Base-by-base conservation (phyloP, 2,797 vertebrate genomes). In the Leptatherina wallacei region DNA sequence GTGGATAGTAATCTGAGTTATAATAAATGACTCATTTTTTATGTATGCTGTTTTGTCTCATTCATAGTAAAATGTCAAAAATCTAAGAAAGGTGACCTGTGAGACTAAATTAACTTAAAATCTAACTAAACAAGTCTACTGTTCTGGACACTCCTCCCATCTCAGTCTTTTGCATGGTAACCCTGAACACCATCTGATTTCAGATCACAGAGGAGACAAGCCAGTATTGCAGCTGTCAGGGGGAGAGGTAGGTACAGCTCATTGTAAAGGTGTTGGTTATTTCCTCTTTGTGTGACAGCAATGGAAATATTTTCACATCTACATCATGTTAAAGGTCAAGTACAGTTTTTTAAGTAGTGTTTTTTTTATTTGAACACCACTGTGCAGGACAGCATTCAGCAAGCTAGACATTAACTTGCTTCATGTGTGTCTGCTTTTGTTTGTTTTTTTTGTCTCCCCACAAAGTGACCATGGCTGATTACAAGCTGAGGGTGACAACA, bases 401-500 rank as follows among this genome's bases (percentile, higher is more conserved):
- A 24, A n/a, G 20, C 33, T 63, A 22, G 13, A 6, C n/a, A 18
- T 54, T 36, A 6, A 36, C 14, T 11, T 36, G 22, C 22, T 29
- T 54, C 54, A 38, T 12, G 49, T 12, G 49, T 52, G 2, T 6
- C 22, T 0, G 27, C 30, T 56, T 56, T 20, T 24, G 8, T 29
- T 61, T 54, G 58, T 51, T 27, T 30, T 58, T 9, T 14, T 68
- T 59, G 55, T 69, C 38, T 58, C 71, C 49, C 29, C 6, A 65
- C 35, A 1, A 32, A 35, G 36, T 9, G 30, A 83, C 30, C 69
- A 91, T 91, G 90, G 65, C 81, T 36, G 73, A 79, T 33, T 92
- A 91, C 81, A 90, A 76, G 24, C 2, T 91, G 1, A 54, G 77
- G 5, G 80, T 91, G 27, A 81, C 75, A 60, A 92, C 89, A 1